phyloP scores from a whole-genome alignment of 2,888 invertebrate genomes.

The Agrenia bidenticulata region DNA sequence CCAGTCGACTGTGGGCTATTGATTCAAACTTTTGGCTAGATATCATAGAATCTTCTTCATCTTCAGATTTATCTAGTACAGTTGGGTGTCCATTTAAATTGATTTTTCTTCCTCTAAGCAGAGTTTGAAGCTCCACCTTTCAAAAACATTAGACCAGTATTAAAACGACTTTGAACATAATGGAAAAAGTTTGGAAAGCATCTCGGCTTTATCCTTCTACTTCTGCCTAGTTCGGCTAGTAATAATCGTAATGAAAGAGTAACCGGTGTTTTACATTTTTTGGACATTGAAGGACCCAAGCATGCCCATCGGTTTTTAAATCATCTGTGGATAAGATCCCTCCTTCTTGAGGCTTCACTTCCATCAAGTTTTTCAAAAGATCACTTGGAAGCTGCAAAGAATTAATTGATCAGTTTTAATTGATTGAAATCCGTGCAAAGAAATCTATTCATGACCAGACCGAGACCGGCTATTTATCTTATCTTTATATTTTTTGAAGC shows the following conservation, averaged over 20 bases:
- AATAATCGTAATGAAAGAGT: no score
- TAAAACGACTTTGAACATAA: background rate
- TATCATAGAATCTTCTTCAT: background rate
- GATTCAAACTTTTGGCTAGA: constrained; percentile 29
- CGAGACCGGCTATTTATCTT: no score
- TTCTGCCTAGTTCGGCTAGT: no score
- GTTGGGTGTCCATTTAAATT: constrained; percentile 11
- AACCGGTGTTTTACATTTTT: constrained; percentile 29
- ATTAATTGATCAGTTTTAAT: background rate
- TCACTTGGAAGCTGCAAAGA: constrained; percentile 24
- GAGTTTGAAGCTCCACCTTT: background rate
- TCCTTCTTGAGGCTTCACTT: constrained; percentile 5
- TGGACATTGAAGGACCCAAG: constrained; percentile 39
- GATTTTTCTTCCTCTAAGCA: constrained; percentile 4
- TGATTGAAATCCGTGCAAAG: no score
- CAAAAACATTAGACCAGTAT: background rate
- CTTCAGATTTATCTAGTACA: background rate
- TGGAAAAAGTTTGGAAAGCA: background rate
- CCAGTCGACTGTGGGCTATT: background rate
- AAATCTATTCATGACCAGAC: no score
- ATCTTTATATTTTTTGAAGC: no score
- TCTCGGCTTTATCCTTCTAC: no score
- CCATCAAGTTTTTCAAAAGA: constrained; percentile 22
- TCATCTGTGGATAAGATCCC: constrained; percentile 22
- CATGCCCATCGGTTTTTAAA: constrained; percentile 18